Conservation (phyloP, 2,797 vertebrate species). For the Chiroxiphia lanceolata region DNA sequence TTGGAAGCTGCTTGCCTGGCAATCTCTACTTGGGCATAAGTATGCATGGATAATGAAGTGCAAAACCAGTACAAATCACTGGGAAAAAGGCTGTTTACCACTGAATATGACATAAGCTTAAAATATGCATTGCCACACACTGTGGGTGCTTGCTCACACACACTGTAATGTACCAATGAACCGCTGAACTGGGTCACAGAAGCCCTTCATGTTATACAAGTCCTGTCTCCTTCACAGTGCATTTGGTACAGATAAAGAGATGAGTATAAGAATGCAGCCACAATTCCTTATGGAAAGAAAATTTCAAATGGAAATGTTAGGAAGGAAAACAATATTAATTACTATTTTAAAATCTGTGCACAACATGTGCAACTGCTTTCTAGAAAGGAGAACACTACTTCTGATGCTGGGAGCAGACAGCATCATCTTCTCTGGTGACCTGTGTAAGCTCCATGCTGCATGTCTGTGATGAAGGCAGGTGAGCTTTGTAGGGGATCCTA, state of each 20-base stretch:
- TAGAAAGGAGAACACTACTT: not conserved
- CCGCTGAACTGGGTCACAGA: not conserved
- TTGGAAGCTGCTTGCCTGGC: not conserved
- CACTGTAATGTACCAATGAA: not conserved
- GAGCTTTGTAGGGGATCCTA: not conserved
- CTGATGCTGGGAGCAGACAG: not conserved
- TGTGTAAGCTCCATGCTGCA: not conserved
- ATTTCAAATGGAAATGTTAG: not conserved
- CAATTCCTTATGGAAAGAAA: not conserved
- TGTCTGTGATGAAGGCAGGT: not conserved
- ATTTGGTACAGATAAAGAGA: not conserved
- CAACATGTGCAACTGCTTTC: not conserved
- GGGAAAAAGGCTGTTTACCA: not conserved
- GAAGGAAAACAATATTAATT: not conserved
- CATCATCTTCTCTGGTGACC: not conserved
- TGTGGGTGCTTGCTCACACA: not conserved
- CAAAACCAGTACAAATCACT: constrained; percentile 6
- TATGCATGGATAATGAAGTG: not conserved
- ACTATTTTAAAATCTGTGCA: not conserved
- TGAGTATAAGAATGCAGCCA: not conserved
- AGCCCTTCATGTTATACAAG: not conserved
- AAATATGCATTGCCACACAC: not conserved
- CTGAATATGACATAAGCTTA: not conserved
- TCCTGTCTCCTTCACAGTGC: not conserved
- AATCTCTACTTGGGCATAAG: not conserved